Conservation (phyloP, 1,140 invertebrate species). For the Trichonephila clavipes region DNA sequence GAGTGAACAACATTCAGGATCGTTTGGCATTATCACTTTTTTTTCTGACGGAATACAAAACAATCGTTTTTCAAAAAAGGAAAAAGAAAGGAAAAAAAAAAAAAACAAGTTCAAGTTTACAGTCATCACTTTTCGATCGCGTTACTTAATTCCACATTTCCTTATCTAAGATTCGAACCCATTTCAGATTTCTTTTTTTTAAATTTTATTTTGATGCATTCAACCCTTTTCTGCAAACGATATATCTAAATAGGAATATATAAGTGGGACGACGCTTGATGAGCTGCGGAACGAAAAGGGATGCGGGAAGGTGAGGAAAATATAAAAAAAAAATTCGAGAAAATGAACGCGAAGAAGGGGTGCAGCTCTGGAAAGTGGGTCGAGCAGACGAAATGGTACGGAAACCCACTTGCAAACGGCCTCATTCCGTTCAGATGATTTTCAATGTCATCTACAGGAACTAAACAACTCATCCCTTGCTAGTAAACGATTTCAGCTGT, state of each 20-base stretch:
- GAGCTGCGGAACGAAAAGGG: slow-evolving; percentile 2
- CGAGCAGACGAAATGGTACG: slow-evolving; percentile 33
- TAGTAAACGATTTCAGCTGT: neutral
- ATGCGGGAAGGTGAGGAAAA: neutral
- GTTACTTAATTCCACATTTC: neutral
- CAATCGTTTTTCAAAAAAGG: neutral
- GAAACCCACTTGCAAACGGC: slow-evolving; percentile 19
- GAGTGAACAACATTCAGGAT: neutral
- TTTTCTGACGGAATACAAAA: neutral
- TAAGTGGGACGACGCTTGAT: neutral
- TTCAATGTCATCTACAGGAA: slow-evolving; percentile 34
- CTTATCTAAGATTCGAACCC: neutral
- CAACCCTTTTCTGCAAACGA: slow-evolving; percentile 13
- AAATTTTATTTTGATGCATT: neutral
- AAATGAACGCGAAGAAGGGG: slow-evolving; percentile 18
- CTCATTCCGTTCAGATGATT: slow-evolving; percentile 6
- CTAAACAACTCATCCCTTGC: neutral
- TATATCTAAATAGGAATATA: slow-evolving; percentile 13
- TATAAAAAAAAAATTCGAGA: neutral
- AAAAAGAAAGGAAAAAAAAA: neutral
- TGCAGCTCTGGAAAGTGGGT: neutral
- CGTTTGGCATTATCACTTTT: neutral
- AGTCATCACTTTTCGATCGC: neutral
- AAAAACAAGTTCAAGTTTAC: neutral
- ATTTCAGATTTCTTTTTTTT: neutral